A percentile compares a stretch with the other conserved stretches of the same genome.
Conservation (phyloP, 2,888 invertebrate species). For the Dioctria linearis region DNA sequence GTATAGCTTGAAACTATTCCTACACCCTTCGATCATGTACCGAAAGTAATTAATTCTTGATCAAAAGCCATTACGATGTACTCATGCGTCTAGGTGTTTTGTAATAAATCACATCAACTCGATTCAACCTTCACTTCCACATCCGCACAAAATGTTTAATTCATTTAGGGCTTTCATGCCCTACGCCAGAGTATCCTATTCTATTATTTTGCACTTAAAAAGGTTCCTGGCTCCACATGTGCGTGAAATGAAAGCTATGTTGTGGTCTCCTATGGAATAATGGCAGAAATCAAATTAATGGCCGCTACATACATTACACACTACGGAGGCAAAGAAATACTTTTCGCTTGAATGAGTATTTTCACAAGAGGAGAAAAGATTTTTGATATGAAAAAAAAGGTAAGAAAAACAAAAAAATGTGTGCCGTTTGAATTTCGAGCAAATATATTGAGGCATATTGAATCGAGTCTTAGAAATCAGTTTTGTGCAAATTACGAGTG, state of each 20-base stretch:
- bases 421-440: constrained; percentile 19
- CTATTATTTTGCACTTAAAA: constrained; percentile 40
- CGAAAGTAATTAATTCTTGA: constrained; percentile 1
- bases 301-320: constrained; percentile 22
- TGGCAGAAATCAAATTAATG: constrained; percentile 41
- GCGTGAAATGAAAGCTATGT: constrained; percentile 32
- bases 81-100: constrained; percentile 17
- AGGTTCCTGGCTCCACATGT: constrained; percentile 32
- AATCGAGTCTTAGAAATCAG: too few species aligned
- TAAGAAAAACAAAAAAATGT: constrained; percentile 25
- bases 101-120: constrained; percentile 6
- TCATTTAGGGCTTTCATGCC: constrained; percentile 27
- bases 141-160: not conserved
- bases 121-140: not conserved
- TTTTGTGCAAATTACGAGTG: too few species aligned
- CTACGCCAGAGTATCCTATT: not conserved
- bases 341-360: constrained; percentile 10
- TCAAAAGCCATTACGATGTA: not conserved
- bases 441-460: not conserved
- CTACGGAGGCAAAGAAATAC: not conserved
- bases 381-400: not conserved
- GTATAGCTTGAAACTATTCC: too few species aligned
- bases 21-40: not conserved
- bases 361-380: not conserved
- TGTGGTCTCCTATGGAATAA: constrained; percentile 31